Base-by-base conservation (phyloP, 2,888 invertebrate species). In the Torymus auratus region DNA sequence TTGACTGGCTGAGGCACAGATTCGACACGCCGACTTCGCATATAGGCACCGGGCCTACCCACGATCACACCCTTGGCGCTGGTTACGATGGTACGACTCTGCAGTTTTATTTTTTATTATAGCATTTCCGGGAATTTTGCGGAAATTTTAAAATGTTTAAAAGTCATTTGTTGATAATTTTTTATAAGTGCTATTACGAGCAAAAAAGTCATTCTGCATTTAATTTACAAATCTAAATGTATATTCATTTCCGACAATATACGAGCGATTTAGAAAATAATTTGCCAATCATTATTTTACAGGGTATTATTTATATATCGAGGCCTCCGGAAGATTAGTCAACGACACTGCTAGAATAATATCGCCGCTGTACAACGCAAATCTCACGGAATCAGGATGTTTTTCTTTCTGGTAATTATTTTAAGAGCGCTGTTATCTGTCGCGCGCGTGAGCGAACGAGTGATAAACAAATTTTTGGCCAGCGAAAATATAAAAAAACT, bases 251-350 rank as follows among this genome's bases (percentile, higher is more conserved):
- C 7, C 7, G 5, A 5, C 7, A 41, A 41, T 41, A 41, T 41
- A 41, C 7, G 7, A 41, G 7, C 41, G 41, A 41, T 41, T 41
- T 7, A 41, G 7, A 41, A 41, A 41, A 41, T 41, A 7, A 41
- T 41, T 41, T 41, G 7, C 0, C 7, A 41, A 41, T 41, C 7
- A 41, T 41, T 41, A 41, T 41, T 41, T 41, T 41, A 41, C 91
- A 93, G 96, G 96, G 0, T 93, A 95, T 86, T 98, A 96, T 89
- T 94, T 98, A 93, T 95, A 96, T 85, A 94, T 97, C 82, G 97
- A 97, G 87, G 94, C 96, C 15, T 94, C 95, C 0, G 92, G 93
- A 0, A 91, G 93, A 14, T 85, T 91, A 14, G 91, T 91, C 62
- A 94, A 95, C 84, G 94, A 95, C 82, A 93, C 94, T 0, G 95